Percentiles rank a stretch among this genome's conserved stretches.
Conservation (phyloP, 2,888 invertebrate species). For the Trissolcus japonicus region DNA sequence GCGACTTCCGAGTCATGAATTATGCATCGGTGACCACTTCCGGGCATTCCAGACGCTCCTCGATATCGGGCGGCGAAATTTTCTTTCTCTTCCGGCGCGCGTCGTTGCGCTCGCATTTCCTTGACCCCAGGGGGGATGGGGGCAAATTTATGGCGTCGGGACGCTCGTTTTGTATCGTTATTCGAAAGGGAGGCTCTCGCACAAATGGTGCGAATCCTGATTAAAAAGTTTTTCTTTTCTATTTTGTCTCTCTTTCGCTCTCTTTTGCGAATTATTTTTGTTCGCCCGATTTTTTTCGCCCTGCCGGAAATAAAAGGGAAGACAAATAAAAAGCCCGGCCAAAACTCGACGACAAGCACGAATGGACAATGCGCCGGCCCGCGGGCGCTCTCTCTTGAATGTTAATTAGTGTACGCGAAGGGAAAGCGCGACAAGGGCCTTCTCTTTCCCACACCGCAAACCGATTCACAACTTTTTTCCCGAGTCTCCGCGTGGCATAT, state of each 20-base stretch:
- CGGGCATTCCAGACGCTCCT: slow-evolving; percentile 56
- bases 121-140: slow-evolving; percentile 1
- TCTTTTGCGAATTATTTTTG: slow-evolving; percentile 23
- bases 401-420: slow-evolving; percentile 49
- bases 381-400: slow-evolving; percentile 44
- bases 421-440: not conserved
- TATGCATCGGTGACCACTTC: slow-evolving; percentile 64
- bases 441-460: slow-evolving; percentile 36
- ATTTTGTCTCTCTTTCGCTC: not conserved
- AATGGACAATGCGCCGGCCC: slow-evolving; percentile 45
- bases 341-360: slow-evolving; percentile 42
- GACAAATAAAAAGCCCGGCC: slow-evolving; percentile 29
- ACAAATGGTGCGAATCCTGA: slow-evolving; percentile 63
- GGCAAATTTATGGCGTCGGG: slow-evolving; percentile 63
- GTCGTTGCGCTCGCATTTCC: slow-evolving; percentile 30
- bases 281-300: slow-evolving; percentile 23
- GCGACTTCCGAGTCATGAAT: slow-evolving; percentile 66
- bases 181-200: slow-evolving; percentile 51
- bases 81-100: slow-evolving; percentile 54
- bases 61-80: slow-evolving; percentile 32
- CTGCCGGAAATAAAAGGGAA: slow-evolving; percentile 27
- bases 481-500: slow-evolving; percentile 24
- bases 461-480: slow-evolving; percentile 40
- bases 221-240: slow-evolving; percentile 64
- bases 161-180: slow-evolving; percentile 66